Base-by-base conservation (phyloP, 2,797 vertebrate species). In the Parambassis ranga region DNA sequence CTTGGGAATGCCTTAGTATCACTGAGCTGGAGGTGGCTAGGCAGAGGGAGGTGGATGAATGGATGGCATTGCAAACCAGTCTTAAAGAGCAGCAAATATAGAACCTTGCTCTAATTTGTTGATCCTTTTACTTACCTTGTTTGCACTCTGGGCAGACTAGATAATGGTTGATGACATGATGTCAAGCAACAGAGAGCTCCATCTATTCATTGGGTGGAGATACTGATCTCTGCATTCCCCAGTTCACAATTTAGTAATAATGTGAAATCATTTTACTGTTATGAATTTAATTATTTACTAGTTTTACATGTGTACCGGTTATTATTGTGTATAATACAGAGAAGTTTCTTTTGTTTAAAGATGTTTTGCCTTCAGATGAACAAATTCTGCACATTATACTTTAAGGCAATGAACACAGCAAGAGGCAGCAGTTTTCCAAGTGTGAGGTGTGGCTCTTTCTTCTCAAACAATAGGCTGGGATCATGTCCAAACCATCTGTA, bases 381-480 rank as follows among this genome's bases (percentile, higher is more conserved):
- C 39, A 75, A 75, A 77, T 82, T 57, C 11, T 43, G 27, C 13
- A 16, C 26, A 11, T 47, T 27, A 35, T 32, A 30, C n/a, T n/a
- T 44, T 22, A 44, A 66, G 30, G 14, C 42, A 51, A 42, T 43
- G 31, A 49, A 38, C 30, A 22, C 11, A 22, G 23, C 18, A 26
- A 6, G 15, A 52, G 48, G 42, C 35, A 13, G 14, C 16, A 6
- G 31, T 57, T 70, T 55, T 35, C 27, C 15, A 15, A 31, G 15
- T 15, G 23, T 14, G 16, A 81, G 75, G 71, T 49, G 65, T 63
- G 72, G 49, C 11, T 36, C 1, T n/a, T 24, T 16, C 43, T 74
- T 18, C 37, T 31, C 7, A 23, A 53, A 82, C 73, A 86, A 73
- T 75, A 50, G 79, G 1, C n/a, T 51, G 23, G 71, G 52, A 80